phyloP scores from a whole-genome alignment of 2,888 invertebrate species.

The Lapara coniferarum region DNA sequence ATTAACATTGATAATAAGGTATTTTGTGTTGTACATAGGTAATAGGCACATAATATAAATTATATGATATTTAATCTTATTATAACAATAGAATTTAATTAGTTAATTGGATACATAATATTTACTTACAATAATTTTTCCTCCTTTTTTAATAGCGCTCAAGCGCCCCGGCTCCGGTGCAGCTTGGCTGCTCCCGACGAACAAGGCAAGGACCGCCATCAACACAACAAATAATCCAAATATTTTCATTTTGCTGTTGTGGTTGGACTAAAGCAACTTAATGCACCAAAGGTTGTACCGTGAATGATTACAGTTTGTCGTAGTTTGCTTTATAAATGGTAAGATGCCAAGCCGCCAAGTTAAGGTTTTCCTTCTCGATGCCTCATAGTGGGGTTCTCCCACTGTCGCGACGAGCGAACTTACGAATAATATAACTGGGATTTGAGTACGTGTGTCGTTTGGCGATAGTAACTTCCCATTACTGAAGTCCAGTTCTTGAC shows the following conservation, averaged over 20 bases:
- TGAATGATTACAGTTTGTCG: neutral
- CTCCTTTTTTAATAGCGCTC: slow-evolving; percentile 43
- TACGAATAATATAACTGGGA: too few relatives aligned
- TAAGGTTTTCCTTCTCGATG: slow-evolving; percentile 6
- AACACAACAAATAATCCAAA: slow-evolving; percentile 32
- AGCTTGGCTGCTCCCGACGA: slow-evolving; percentile 7
- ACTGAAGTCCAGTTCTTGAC: neutral
- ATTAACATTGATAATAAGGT: too few relatives aligned
- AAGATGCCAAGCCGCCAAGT: neutral
- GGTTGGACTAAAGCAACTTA: neutral
- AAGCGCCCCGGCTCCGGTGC: slow-evolving; percentile 23
- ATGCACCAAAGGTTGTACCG: neutral
- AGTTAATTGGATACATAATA: neutral
- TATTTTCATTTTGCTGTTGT: slow-evolving; percentile 31
- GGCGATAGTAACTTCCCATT: neutral
- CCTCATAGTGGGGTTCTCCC: slow-evolving; percentile 9
- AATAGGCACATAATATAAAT: too few relatives aligned
- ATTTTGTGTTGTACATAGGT: too few relatives aligned
- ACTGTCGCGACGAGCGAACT: neutral
- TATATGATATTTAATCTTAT: neutral
- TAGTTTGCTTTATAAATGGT: slow-evolving; percentile 1
- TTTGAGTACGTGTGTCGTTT: neutral
- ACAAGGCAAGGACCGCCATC: slow-evolving; percentile 28
- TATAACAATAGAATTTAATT: neutral
- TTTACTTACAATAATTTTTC: slow-evolving; percentile 43